These are phyloP conservation scores for Apantesis nais DNA, from an alignment of 2,888 invertebrate species.

Conservation along the genomic window DNA sequence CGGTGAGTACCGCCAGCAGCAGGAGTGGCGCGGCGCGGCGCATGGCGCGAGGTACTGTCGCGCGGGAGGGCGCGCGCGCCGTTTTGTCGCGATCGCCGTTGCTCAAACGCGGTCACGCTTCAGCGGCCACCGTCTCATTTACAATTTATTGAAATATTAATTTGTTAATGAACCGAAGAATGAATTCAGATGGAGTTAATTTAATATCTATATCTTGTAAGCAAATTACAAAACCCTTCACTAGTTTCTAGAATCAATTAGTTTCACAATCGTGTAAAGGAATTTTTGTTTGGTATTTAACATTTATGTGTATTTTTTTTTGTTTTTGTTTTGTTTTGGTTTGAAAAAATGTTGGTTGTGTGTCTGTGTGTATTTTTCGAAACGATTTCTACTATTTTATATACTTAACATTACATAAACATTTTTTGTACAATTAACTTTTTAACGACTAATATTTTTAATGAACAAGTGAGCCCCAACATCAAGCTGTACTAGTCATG, in stretches of 20 bases:
- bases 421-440: not conserved
- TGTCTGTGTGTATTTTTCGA: not conserved
- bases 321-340: too few species aligned
- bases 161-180: slow-evolving; percentile 30
- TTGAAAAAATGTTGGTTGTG: not conserved
- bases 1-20: slow-evolving; percentile 54
- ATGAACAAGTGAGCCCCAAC: not conserved
- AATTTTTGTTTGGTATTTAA: not conserved
- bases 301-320: too few species aligned
- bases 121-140: slow-evolving; percentile 40
- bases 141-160: slow-evolving; percentile 39
- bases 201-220: slow-evolving; percentile 5
- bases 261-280: not conserved
- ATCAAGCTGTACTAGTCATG: not conserved
- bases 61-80: slow-evolving; percentile 67
- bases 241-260: slow-evolving; percentile 5
- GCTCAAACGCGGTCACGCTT: slow-evolving; percentile 66
- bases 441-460: not conserved
- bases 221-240: not conserved
- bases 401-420: not conserved
- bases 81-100: slow-evolving; percentile 74
- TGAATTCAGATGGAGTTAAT: slow-evolving; percentile 12
- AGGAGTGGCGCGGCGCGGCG: slow-evolving; percentile 65
- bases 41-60: slow-evolving; percentile 75
- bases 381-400: not conserved